A percentile compares a stretch with the other conserved stretches of the same genome.
These are phyloP conservation scores for Rachycentron canadum DNA, from an alignment of 2,797 vertebrate genomes.

Conservation along the genomic window DNA sequence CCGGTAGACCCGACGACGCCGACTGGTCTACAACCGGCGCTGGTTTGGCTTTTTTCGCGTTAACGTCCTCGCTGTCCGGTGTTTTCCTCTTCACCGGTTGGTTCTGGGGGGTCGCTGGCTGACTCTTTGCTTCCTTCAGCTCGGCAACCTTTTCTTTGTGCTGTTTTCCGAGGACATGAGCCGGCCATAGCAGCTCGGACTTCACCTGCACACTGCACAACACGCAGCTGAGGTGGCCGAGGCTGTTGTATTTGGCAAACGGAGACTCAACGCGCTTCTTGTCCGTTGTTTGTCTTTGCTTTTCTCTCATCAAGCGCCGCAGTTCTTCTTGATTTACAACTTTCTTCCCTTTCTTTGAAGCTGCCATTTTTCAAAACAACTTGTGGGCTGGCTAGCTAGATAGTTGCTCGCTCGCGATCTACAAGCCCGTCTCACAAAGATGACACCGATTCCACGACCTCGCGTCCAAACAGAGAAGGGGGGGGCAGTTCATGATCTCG, in stretches of 20 bases:
- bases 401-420: not conserved
- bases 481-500: conserved; percentile 43
- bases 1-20: conserved; percentile 71
- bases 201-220: conserved; percentile 91
- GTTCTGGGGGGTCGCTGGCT: conserved; percentile 41
- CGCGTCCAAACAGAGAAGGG: not conserved
- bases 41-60: conserved; percentile 82
- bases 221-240: conserved; percentile 91
- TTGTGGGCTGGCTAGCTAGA: conserved; percentile 5
- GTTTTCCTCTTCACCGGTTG: conserved; percentile 86
- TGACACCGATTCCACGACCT: conserved; percentile 36
- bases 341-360: conserved; percentile 87
- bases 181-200: conserved; percentile 93
- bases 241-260: conserved; percentile 93
- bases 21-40: conserved; percentile 45
- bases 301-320: conserved; percentile 93
- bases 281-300: conserved; percentile 88
- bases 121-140: conserved; percentile 82
- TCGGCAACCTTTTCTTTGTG: conserved; percentile 91
- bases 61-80: conserved; percentile 66
- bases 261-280: conserved; percentile 92
- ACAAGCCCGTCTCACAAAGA: conserved; percentile 55
- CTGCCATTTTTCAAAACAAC: conserved; percentile 76
- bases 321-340: conserved; percentile 94
- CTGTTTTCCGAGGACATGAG: conserved; percentile 92